A percentile compares a stretch with the other conserved stretches of the same genome.
These are phyloP conservation scores for Microplitis mediator DNA, from an alignment of 1,140 invertebrate genomes.

Conservation along the genomic window DNA sequence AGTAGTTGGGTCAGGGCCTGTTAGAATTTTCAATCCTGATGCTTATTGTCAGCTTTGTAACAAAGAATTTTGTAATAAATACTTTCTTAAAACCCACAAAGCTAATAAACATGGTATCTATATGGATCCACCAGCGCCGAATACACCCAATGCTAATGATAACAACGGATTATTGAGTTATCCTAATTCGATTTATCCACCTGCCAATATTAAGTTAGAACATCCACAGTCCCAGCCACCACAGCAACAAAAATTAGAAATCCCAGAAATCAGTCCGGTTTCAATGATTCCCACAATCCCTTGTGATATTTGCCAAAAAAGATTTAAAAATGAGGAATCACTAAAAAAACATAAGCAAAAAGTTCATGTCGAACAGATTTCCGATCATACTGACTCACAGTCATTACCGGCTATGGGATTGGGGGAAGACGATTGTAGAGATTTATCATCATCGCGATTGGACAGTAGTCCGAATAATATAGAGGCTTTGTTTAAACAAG, in stretches of 20 bases:
- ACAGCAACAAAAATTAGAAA: constrained; percentile 26
- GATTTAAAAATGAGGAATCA: constrained; percentile 63
- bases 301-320: constrained; percentile 63
- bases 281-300: constrained; percentile 45
- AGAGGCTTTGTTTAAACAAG: constrained; percentile 54
- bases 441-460: constrained; percentile 20
- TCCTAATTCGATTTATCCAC: constrained; percentile 32
- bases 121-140: constrained; percentile 63
- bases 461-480: constrained; percentile 50
- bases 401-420: constrained; percentile 19
- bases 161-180: constrained; percentile 32
- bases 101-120: constrained; percentile 94
- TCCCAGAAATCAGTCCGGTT: constrained; percentile 20
- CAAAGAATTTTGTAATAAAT: constrained; percentile 99
- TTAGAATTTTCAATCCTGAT: constrained; percentile 91
- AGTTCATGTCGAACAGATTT: constrained; percentile 47
- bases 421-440: constrained; percentile 15
- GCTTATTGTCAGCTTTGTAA: constrained; percentile 97
- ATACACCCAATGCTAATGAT: constrained; percentile 46
- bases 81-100: constrained; percentile 97
- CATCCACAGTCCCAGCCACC: constrained; percentile 31
- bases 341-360: constrained; percentile 62
- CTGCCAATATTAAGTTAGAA: constrained; percentile 42
- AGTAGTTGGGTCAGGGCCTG: constrained; percentile 66
- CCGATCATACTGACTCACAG: constrained; percentile 35